Percentiles rank a stretch among this genome's conserved stretches.
These are phyloP conservation scores for Monopterus albus DNA, from an alignment of 2,113 vertebrate species.

Conservation along the genomic window DNA sequence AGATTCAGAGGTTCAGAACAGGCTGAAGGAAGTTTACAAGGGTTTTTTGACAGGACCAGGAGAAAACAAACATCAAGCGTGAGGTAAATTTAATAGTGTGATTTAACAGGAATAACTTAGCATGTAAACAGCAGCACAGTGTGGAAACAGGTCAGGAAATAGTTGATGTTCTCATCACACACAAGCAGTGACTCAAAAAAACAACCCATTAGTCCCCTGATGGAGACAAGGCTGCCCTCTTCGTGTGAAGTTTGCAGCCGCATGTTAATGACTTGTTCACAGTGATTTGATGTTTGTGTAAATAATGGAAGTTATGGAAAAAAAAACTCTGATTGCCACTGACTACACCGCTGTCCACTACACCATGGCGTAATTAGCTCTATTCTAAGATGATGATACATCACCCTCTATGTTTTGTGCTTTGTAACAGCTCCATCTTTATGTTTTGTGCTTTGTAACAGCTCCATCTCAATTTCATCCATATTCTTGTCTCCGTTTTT, in stretches of 20 bases:
- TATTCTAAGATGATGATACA: background rate
- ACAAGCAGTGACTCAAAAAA: constrained; percentile 30
- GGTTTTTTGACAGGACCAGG: background rate
- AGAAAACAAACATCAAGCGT: background rate
- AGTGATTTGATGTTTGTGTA: background rate
- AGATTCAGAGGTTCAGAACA: background rate
- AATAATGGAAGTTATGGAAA: background rate
- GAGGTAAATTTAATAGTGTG: background rate
- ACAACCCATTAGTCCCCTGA: constrained; percentile 30
- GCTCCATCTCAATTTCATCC: background rate
- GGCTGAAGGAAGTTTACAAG: background rate
- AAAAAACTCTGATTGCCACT: too few species aligned
- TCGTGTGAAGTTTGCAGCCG: constrained; percentile 19
- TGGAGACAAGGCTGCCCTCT: constrained; percentile 1
- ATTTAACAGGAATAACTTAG: background rate
- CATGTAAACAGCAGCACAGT: background rate
- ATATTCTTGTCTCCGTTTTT: background rate
- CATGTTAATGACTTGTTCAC: constrained; percentile 9
- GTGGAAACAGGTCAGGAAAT: constrained; percentile 18
- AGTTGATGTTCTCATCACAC: constrained; percentile 25
- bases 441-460: background rate
- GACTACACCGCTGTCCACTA: too few species aligned
- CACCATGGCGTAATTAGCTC: too few species aligned
- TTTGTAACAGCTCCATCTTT: too few species aligned
- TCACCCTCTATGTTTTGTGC: background rate